A percentile compares a stretch with the other conserved stretches of the same genome.
phyloP scores from a whole-genome alignment of 1,140 invertebrate genomes.

The Centruroides sculpturatus region DNA sequence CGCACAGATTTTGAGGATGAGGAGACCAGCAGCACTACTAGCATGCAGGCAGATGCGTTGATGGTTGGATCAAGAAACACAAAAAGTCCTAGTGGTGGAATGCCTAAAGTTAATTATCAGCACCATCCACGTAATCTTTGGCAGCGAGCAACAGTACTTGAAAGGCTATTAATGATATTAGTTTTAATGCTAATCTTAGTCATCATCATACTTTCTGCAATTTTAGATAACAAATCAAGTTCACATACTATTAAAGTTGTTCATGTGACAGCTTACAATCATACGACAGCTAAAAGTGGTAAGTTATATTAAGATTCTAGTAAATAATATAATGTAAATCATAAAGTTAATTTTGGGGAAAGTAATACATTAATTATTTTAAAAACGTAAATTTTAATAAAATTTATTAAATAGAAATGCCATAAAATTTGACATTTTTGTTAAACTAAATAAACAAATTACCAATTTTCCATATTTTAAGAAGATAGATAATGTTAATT shows the following conservation, averaged over 20 bases:
- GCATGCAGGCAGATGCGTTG: constrained; percentile 16
- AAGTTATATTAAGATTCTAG: too few species aligned
- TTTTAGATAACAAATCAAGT: constrained; percentile 34
- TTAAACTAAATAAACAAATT: too few species aligned
- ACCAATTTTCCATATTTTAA: too few species aligned
- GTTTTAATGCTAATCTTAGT: constrained; percentile 34
- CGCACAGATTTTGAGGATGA: constrained; percentile 36
- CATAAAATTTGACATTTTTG: too few species aligned
- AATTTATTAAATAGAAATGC: too few species aligned
- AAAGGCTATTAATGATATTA: constrained; percentile 40
- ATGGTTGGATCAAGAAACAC: not conserved
- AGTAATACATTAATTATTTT: too few species aligned
- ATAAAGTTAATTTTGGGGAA: too few species aligned
- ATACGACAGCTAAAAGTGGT: too few species aligned
- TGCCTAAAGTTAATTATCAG: constrained; percentile 29
- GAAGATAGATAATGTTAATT: too few species aligned
- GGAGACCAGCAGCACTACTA: constrained; percentile 28
- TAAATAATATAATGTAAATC: too few species aligned
- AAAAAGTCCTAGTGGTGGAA: not conserved
- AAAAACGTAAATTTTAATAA: too few species aligned
- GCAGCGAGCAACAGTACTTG: constrained; percentile 43
- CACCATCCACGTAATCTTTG: constrained; percentile 35
- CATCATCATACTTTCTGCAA: constrained; percentile 37
- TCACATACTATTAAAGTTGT: constrained; percentile 9
- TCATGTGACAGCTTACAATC: constrained; percentile 7